These are phyloP conservation scores for Cossypha caffra DNA, from an alignment of 2,797 vertebrate genomes.

Conservation along the genomic window DNA sequence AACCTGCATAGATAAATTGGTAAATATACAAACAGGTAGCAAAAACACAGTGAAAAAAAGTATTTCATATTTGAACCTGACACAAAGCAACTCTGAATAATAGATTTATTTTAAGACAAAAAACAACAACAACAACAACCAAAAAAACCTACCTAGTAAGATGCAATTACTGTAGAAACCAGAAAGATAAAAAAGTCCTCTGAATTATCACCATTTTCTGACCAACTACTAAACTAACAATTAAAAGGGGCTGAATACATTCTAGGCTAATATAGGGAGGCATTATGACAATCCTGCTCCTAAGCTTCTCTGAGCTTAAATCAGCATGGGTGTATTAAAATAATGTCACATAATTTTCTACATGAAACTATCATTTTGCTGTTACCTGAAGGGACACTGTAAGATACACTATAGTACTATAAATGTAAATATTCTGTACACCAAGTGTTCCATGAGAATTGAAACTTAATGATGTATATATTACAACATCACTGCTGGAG, in stretches of 20 bases:
- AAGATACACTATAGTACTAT: slow-evolving; percentile 53
- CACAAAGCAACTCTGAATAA: not conserved
- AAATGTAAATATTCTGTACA: slow-evolving; percentile 73
- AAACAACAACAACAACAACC: too few relatives aligned
- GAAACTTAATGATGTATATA: slow-evolving; percentile 65
- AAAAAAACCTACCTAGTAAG: not conserved
- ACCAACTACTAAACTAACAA: slow-evolving; percentile 10
- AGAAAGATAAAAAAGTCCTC: not conserved
- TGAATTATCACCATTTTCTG: not conserved
- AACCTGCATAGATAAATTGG: not conserved
- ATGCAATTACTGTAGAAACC: slow-evolving; percentile 6
- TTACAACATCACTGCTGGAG: slow-evolving; percentile 58
- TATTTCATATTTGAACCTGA: not conserved
- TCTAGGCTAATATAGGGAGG: slow-evolving; percentile 11
- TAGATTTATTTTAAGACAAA: not conserved
- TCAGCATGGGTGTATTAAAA: slow-evolving; percentile 62
- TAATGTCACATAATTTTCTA: slow-evolving; percentile 70
- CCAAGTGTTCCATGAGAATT: slow-evolving; percentile 51
- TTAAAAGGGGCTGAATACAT: slow-evolving; percentile 25
- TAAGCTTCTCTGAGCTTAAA: slow-evolving; percentile 50
- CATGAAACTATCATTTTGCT: slow-evolving; percentile 50
- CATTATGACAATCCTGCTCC: slow-evolving; percentile 36
- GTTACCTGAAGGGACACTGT: slow-evolving; percentile 66
- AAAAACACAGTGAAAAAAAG: not conserved
- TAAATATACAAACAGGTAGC: not conserved